Conservation (phyloP, 1,140 invertebrate genomes). For the Pogonomyrmex barbatus region DNA sequence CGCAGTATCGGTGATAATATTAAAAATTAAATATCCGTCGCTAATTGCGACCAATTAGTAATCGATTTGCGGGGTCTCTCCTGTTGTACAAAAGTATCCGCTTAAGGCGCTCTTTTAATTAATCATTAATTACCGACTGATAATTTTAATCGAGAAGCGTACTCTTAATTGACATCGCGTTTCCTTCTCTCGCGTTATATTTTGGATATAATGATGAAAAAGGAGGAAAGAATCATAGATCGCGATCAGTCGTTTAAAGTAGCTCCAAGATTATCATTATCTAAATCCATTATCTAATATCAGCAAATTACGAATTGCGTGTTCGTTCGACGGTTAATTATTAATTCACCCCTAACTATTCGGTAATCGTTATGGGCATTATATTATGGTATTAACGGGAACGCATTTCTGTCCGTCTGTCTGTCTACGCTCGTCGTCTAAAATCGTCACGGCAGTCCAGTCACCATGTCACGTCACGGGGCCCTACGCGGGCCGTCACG, state of each 20-base stretch:
- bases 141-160: constrained; percentile 61
- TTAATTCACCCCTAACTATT: constrained; percentile 66
- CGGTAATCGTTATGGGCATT: constrained; percentile 31
- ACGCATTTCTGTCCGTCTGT: not conserved
- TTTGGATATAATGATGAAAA: not conserved
- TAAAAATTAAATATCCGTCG: constrained; percentile 40
- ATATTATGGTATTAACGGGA: constrained; percentile 29
- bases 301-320: not conserved
- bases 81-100: constrained; percentile 8
- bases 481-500: constrained; percentile 58
- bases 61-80: constrained; percentile 35
- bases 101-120: constrained; percentile 64
- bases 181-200: not conserved
- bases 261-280: not conserved
- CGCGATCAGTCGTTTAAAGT: not conserved
- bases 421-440: constrained; percentile 15
- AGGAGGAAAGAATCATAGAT: not conserved
- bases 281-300: not conserved
- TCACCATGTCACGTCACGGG: constrained; percentile 66
- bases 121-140: constrained; percentile 63
- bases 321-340: constrained; percentile 42
- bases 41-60: constrained; percentile 69
- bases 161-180: constrained; percentile 52
- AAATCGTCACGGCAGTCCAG: constrained; percentile 60
- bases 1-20: constrained; percentile 12